Percentiles rank a stretch among this genome's conserved stretches.
These are phyloP conservation scores for Chelidonichthys spinosus DNA, from an alignment of 2,797 vertebrate species.

Conservation along the genomic window DNA sequence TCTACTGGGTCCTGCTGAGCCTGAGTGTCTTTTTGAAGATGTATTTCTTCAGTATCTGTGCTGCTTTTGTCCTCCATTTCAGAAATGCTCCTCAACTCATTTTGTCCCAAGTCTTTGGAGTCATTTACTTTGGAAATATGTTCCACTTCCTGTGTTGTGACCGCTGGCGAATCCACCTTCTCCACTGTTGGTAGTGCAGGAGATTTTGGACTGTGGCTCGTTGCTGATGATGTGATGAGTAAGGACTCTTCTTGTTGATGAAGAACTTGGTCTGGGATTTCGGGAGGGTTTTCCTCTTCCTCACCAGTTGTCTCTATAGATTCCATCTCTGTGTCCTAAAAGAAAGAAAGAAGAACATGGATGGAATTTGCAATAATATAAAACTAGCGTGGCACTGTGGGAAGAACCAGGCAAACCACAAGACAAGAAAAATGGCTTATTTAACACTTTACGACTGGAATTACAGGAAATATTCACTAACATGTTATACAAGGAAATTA, in stretches of 20 bases:
- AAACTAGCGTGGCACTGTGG: neutral
- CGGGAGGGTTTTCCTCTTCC: slow-evolving; percentile 40
- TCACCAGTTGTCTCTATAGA: slow-evolving; percentile 71
- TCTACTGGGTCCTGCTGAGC: slow-evolving; percentile 28
- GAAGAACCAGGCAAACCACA: neutral
- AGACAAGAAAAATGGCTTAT: neutral
- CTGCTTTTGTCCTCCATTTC: slow-evolving; percentile 10
- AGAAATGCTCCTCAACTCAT: neutral
- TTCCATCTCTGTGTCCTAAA: slow-evolving; percentile 80
- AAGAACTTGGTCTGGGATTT: slow-evolving; percentile 6
- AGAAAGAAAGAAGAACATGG: slow-evolving; percentile 49
- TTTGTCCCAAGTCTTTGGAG: slow-evolving; percentile 16
- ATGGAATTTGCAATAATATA: neutral
- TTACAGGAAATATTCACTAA: neutral
- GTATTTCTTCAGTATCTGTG: slow-evolving; percentile 14
- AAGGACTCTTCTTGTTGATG: slow-evolving; percentile 22
- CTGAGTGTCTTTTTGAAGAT: slow-evolving; percentile 22
- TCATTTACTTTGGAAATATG: slow-evolving; percentile 23
- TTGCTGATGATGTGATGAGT: slow-evolving; percentile 7
- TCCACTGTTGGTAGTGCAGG: slow-evolving; percentile 9
- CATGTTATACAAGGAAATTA: neutral
- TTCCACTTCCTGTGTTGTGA: slow-evolving; percentile 21
- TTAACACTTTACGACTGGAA: too few relatives aligned
- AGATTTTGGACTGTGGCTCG: slow-evolving; percentile 16
- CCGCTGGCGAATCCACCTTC: slow-evolving; percentile 7